A percentile compares a stretch with the other conserved stretches of the same genome.
Conservation (phyloP, 1,140 invertebrate species). For the Leptinotarsa lineolata region DNA sequence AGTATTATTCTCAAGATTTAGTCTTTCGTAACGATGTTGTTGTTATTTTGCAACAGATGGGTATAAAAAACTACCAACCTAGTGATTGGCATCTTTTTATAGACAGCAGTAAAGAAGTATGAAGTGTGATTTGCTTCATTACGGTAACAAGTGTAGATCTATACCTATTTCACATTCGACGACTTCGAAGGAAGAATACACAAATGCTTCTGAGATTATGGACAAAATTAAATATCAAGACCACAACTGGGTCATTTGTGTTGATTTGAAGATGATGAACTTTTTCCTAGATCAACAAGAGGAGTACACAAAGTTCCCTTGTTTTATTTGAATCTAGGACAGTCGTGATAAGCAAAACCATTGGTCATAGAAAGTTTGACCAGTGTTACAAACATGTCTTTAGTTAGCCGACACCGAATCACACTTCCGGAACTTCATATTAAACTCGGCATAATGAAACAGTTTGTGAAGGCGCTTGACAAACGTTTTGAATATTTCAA, state of each 20-base stretch:
- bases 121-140: slow-evolving; percentile 52
- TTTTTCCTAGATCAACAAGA: slow-evolving; percentile 22
- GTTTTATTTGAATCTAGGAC: slow-evolving; percentile 45
- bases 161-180: slow-evolving; percentile 49
- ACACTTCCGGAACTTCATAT: slow-evolving; percentile 52
- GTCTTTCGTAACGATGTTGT: slow-evolving; percentile 1
- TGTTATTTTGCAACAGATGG: neutral
- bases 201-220: slow-evolving; percentile 36
- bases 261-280: slow-evolving; percentile 27
- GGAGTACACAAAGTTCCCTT: slow-evolving; percentile 27
- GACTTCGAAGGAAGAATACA: slow-evolving; percentile 50
- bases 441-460: slow-evolving; percentile 48
- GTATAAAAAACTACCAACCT: neutral
- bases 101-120: slow-evolving; percentile 51
- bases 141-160: slow-evolving; percentile 50
- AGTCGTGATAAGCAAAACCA: slow-evolving; percentile 43
- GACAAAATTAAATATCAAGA: slow-evolving; percentile 34
- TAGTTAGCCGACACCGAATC: slow-evolving; percentile 40
- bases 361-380: slow-evolving; percentile 39
- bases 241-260: slow-evolving; percentile 23
- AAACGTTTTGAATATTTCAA: slow-evolving; percentile 19
- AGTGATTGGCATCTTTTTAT: slow-evolving; percentile 44
- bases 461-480: slow-evolving; percentile 43
- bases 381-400: slow-evolving; percentile 32
- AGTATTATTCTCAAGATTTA: neutral